These are phyloP conservation scores for Solea solea DNA, from an alignment of 2,113 vertebrate species.

Conservation along the genomic window DNA sequence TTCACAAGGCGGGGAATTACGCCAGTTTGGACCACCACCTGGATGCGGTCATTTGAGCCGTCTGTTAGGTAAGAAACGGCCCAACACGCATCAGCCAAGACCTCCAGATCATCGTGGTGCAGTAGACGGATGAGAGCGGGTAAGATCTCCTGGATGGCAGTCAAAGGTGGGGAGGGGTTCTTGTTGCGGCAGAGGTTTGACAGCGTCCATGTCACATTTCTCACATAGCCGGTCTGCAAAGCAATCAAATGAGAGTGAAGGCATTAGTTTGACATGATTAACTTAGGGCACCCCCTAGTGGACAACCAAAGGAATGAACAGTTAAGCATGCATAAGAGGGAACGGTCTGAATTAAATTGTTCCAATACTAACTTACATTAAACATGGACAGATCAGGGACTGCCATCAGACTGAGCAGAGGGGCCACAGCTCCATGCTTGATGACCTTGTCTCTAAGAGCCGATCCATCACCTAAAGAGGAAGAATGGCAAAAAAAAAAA, in stretches of 20 bases:
- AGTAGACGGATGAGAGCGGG: conserved; percentile 88
- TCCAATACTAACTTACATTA: conserved; percentile 80
- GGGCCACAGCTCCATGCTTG: conserved; percentile 90
- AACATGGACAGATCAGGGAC: conserved; percentile 88
- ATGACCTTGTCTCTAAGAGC: conserved; percentile 91
- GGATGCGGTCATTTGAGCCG: conserved; percentile 94
- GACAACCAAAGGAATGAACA: not conserved
- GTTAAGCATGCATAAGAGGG: no score
- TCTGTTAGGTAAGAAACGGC: conserved; percentile 95
- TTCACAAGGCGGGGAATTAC: conserved; percentile 90
- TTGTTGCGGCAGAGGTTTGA: conserved; percentile 99
- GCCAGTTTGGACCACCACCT: conserved; percentile 90
- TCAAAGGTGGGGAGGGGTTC: conserved; percentile 91
- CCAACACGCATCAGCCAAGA: conserved; percentile 95
- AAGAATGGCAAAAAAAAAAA: not conserved
- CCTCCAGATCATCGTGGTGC: conserved; percentile 88
- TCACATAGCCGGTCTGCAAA: conserved; percentile 87
- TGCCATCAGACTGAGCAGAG: conserved; percentile 87
- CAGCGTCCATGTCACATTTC: conserved; percentile 95
- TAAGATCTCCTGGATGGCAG: conserved; percentile 89
- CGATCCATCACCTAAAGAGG: conserved; percentile 89
- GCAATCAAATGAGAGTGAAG: not conserved
- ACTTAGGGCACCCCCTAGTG: conserved; percentile 30
- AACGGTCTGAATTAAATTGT: no score
- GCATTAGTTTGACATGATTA: conserved; percentile 3